Percentiles rank a stretch among this genome's conserved stretches.
phyloP scores from a whole-genome alignment of 2,888 invertebrate genomes.

The Cistogaster globosa region DNA sequence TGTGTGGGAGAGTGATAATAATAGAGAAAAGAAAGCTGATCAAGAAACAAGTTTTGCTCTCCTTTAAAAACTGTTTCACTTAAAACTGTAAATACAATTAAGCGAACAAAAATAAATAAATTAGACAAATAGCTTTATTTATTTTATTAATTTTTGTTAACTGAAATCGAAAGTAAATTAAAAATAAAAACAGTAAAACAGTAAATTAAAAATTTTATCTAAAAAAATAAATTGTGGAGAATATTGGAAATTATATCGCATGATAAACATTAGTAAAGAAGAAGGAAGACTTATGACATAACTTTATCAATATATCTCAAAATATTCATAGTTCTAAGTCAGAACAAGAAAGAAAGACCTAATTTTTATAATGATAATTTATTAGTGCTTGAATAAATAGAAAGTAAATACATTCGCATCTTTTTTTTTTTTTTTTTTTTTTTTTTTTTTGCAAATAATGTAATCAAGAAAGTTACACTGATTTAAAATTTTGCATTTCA shows the following conservation, averaged over 20 bases:
- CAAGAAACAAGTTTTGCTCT: conserved; percentile 49
- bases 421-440: too few relatives aligned
- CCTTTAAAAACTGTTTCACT: conserved; percentile 53
- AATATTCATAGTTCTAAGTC: too few relatives aligned
- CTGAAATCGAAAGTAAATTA: background rate
- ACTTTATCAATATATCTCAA: too few relatives aligned
- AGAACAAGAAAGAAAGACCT: too few relatives aligned
- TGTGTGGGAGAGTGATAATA: background rate
- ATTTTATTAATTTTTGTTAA: conserved; percentile 6
- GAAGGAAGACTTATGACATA: background rate
- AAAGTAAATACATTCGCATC: too few relatives aligned
- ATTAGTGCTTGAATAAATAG: too few relatives aligned
- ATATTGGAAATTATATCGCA: background rate
- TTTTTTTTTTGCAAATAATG: too few relatives aligned
- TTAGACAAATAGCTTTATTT: conserved; percentile 30
- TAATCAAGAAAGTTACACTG: too few relatives aligned
- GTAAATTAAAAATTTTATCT: background rate
- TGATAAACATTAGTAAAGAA: conserved; percentile 6
- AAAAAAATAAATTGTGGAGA: background rate
- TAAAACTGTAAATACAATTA: conserved; percentile 69
- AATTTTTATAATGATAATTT: too few relatives aligned
- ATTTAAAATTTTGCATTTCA: too few relatives aligned
- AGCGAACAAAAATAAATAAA: conserved; percentile 50
- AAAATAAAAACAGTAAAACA: background rate
- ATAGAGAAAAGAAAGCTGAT: conserved; percentile 32